phyloP scores from a whole-genome alignment of 2,113 vertebrate genomes.

The Carollia perspicillata region DNA sequence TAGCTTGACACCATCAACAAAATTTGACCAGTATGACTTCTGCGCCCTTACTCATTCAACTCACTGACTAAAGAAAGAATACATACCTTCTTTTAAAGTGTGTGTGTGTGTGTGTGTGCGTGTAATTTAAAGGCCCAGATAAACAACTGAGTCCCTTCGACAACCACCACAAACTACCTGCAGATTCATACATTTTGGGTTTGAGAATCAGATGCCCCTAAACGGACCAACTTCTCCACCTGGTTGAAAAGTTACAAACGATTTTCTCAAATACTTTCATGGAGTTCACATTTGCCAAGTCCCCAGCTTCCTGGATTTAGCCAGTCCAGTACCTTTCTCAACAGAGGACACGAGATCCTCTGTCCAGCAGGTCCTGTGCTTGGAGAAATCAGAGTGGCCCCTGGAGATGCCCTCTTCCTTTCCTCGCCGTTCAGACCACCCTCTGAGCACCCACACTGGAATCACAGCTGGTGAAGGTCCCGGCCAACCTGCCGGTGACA shows the following conservation, averaged over 20 bases:
- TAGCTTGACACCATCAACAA: neutral
- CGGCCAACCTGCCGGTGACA: neutral
- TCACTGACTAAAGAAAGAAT: neutral
- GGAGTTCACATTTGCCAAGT: neutral
- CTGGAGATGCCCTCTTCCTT: neutral
- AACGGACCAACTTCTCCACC: neutral
- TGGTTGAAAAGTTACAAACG: neutral
- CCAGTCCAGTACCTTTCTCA: neutral
- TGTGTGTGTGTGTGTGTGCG: no score
- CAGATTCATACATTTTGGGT: neutral
- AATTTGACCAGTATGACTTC: slow-evolving; percentile 12
- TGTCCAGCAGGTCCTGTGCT: neutral
- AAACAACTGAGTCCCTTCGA: neutral
- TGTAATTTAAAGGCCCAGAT: neutral
- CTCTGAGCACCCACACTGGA: neutral
- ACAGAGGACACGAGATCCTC: neutral
- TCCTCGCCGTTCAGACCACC: neutral
- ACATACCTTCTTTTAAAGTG: neutral
- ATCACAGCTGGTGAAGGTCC: neutral
- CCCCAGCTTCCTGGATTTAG: neutral
- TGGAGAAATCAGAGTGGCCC: neutral
- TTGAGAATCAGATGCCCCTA: neutral
- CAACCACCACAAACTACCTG: neutral
- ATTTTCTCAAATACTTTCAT: neutral
- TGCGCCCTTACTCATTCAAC: neutral